Conservation (phyloP, 2,797 vertebrate species). For the Melanotaenia parkinsoni region DNA sequence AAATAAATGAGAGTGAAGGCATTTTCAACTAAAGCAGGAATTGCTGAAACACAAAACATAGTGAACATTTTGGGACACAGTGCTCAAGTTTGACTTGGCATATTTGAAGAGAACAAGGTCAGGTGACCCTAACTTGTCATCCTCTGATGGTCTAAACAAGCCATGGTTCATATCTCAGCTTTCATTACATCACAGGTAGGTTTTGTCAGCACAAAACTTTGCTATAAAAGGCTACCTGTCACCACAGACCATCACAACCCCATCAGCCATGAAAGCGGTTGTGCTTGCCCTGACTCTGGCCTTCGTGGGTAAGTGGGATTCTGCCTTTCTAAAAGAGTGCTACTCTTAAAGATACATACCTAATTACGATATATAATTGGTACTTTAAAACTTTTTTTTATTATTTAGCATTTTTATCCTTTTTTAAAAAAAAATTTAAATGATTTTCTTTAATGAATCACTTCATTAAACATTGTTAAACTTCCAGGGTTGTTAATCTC, state of each 20-base stretch:
- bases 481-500: too few species aligned
- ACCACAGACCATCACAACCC: conserved; percentile 33
- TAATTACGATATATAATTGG: too few species aligned
- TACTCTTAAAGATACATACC: neutral
- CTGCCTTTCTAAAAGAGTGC: neutral
- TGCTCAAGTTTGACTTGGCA: conserved; percentile 26
- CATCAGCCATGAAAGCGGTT: conserved; percentile 66
- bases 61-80: conserved; percentile 27
- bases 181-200: conserved; percentile 3
- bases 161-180: conserved; percentile 1
- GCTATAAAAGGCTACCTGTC: conserved; percentile 46
- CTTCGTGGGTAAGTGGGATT: conserved; percentile 73
- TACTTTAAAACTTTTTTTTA: neutral
- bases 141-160: conserved; percentile 20
- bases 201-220: conserved; percentile 33
- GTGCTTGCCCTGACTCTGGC: conserved; percentile 67
- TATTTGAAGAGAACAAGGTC: conserved; percentile 36
- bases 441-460: too few species aligned
- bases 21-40: neutral
- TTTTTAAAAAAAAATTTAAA: neutral
- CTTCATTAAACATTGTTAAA: too few species aligned
- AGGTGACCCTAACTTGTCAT: conserved; percentile 66
- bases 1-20: neutral
- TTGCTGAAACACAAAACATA: neutral
- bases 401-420: neutral